phyloP scores from a whole-genome alignment of 2,888 invertebrate species.

The Galerucella nymphaeae region DNA sequence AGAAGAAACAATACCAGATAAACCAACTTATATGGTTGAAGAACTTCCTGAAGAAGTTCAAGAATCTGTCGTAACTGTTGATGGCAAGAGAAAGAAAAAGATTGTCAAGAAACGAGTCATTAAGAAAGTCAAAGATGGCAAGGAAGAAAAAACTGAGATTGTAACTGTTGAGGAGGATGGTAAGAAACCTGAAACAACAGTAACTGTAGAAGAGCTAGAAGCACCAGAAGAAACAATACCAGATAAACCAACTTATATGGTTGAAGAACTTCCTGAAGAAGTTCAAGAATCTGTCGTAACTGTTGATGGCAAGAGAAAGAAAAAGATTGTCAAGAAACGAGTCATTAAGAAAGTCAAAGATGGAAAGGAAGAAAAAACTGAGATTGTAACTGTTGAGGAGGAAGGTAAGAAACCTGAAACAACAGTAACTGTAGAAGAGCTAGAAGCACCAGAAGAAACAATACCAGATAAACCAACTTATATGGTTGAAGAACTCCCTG shows the following conservation, averaged over 20 bases:
- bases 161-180: slow-evolving; percentile 61
- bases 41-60: slow-evolving; percentile 47
- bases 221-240: slow-evolving; percentile 51
- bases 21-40: slow-evolving; percentile 20
- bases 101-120: slow-evolving; percentile 62
- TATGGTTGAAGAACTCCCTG: too few relatives aligned
- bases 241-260: slow-evolving; percentile 41
- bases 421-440: too few relatives aligned
- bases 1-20: slow-evolving; percentile 36
- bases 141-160: slow-evolving; percentile 53
- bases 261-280: too few relatives aligned
- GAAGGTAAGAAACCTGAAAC: too few relatives aligned
- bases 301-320: too few relatives aligned
- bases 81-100: slow-evolving; percentile 50
- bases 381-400: too few relatives aligned
- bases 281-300: too few relatives aligned
- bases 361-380: too few relatives aligned
- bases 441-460: too few relatives aligned
- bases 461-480: too few relatives aligned
- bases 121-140: slow-evolving; percentile 62
- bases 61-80: slow-evolving; percentile 48
- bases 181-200: slow-evolving; percentile 60
- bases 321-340: too few relatives aligned
- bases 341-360: too few relatives aligned
- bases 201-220: slow-evolving; percentile 55